Evolutionary conservation across 2,888 invertebrate genomes (phyloP).

Genomic region (Girardia tigrina): DNA sequence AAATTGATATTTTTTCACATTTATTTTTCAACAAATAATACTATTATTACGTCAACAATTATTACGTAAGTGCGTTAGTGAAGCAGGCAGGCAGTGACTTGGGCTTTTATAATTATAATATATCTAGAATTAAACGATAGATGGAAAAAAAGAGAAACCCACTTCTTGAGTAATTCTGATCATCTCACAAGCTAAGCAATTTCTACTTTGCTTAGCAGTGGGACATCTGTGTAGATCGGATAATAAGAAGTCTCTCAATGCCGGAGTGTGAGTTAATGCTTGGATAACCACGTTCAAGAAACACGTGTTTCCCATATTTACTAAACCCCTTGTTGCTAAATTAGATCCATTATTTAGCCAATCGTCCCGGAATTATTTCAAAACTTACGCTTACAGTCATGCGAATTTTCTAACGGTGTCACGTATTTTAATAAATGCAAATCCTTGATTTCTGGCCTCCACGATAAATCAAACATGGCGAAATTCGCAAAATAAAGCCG

Average conservation of each 20-base stretch:
- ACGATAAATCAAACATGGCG: slow-evolving; percentile 8
- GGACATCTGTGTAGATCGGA: slow-evolving; percentile 66
- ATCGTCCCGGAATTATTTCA: too few species aligned
- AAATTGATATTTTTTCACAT: too few species aligned
- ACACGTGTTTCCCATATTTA: slow-evolving; percentile 90
- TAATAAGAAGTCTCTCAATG: slow-evolving; percentile 82
- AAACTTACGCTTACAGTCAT: not conserved
- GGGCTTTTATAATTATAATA: too few species aligned
- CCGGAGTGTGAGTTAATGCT: slow-evolving; percentile 81
- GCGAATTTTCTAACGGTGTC: not conserved
- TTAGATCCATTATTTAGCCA: not conserved
- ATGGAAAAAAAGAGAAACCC: slow-evolving; percentile 36
- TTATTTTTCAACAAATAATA: too few species aligned
- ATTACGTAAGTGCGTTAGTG: too few species aligned
- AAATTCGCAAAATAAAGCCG: not conserved
- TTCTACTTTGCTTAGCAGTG: slow-evolving; percentile 54
- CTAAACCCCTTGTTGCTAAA: slow-evolving; percentile 60
- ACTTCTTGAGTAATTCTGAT: slow-evolving; percentile 81
- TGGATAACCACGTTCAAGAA: slow-evolving; percentile 97
- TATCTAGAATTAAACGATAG: too few species aligned
- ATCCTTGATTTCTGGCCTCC: slow-evolving; percentile 16
- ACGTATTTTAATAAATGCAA: not conserved
- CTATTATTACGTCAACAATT: too few species aligned
- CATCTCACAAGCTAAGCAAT: slow-evolving; percentile 83
- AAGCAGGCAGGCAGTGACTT: too few species aligned